Evolutionary conservation across 2,888 invertebrate species (phyloP).

Genomic region (Theretra japonica): DNA sequence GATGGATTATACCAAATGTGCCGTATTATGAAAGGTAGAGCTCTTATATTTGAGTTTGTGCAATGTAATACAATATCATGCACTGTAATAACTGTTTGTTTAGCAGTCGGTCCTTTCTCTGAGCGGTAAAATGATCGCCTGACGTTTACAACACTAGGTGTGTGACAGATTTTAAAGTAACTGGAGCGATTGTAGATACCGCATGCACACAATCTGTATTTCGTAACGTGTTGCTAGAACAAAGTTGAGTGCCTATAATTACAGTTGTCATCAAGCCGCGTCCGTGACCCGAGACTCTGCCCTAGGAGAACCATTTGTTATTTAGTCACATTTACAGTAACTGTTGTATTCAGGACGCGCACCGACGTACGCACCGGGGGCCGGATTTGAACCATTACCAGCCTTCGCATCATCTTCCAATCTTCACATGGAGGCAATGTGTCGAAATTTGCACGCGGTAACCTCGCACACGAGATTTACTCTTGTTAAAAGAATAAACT

Average conservation of each 20-base stretch:
- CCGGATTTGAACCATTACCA: background rate
- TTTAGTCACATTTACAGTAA: conserved; percentile 33
- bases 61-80: conserved; percentile 60
- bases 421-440: conserved; percentile 13
- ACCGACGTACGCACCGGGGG: conserved; percentile 16
- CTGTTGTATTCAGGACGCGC: conserved; percentile 50
- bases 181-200: conserved; percentile 28
- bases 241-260: conserved; percentile 10
- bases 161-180: conserved; percentile 44
- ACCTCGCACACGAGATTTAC: conserved; percentile 17
- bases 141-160: conserved; percentile 50
- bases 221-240: conserved; percentile 7
- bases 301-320: conserved; percentile 39
- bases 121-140: conserved; percentile 53
- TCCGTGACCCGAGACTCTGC: conserved; percentile 41
- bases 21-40: conserved; percentile 53
- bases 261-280: conserved; percentile 14
- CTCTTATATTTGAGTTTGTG: conserved; percentile 55
- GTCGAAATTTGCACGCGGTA: conserved; percentile 19
- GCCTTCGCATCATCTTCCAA: conserved; percentile 4
- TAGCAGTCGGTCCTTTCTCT: conserved; percentile 55
- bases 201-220: conserved; percentile 12
- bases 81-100: conserved; percentile 47
- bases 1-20: conserved; percentile 44
- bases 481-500: conserved; percentile 11